phyloP scores from a whole-genome alignment of 2,113 vertebrate species.

The Philantomba maxwellii region DNA sequence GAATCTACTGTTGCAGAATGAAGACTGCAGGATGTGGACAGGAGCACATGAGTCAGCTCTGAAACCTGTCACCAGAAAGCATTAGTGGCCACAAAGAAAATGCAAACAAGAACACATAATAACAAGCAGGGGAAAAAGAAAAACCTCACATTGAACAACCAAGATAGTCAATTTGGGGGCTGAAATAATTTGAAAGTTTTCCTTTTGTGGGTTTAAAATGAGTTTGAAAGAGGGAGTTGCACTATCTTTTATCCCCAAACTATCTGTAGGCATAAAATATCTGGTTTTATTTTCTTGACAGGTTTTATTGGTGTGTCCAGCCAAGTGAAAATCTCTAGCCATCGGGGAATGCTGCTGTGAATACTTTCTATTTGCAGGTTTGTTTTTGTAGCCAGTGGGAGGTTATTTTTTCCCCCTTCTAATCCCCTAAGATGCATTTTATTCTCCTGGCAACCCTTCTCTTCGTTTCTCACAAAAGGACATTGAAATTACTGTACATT shows the following conservation, averaged over 20 bases:
- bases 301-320: slow-evolving; percentile 27
- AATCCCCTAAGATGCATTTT: slow-evolving; percentile 22
- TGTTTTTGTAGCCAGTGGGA: not conserved
- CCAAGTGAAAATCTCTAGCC: slow-evolving; percentile 23
- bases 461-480: slow-evolving; percentile 49
- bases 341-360: slow-evolving; percentile 8
- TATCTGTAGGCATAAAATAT: slow-evolving; percentile 17
- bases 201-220: not conserved
- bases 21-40: not conserved
- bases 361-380: slow-evolving; percentile 40
- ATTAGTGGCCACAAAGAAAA: not conserved
- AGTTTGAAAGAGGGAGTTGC: not conserved
- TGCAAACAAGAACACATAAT: not conserved
- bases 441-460: slow-evolving; percentile 52
- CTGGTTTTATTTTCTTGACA: not conserved
- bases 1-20: not conserved
- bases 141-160: not conserved
- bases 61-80: not conserved
- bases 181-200: not conserved
- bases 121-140: not conserved
- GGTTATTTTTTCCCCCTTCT: not conserved
- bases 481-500: slow-evolving; percentile 38
- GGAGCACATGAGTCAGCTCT: not conserved
- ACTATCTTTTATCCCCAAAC: not conserved
- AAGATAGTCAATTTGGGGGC: not conserved